These are phyloP conservation scores for Callyntrura sp. DNA, from an alignment of 2,888 invertebrate species.

Conservation along the genomic window DNA sequence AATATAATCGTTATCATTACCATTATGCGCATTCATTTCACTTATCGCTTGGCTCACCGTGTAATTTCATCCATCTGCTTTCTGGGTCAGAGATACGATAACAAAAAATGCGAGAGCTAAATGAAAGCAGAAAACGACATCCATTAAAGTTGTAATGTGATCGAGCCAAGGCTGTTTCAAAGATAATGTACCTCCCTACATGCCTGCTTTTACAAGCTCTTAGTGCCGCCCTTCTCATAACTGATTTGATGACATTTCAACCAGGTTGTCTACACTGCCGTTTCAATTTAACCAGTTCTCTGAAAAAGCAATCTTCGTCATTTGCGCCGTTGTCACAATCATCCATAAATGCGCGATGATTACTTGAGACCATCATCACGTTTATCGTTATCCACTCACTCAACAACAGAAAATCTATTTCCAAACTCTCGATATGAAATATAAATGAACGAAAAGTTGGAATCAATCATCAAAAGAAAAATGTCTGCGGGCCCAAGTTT, in stretches of 20 bases:
- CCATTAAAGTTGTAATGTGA: neutral
- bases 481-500: too few species aligned
- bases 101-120: neutral
- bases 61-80: neutral
- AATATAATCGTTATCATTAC: too few species aligned
- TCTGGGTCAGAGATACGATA: constrained; percentile 13
- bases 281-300: neutral
- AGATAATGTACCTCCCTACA: constrained; percentile 5
- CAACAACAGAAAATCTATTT: constrained; percentile 31
- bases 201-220: constrained; percentile 12
- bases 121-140: constrained; percentile 24
- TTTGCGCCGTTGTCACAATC: constrained; percentile 3
- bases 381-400: too few species aligned
- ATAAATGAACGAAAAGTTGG: neutral
- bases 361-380: constrained; percentile 19
- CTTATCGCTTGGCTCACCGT: constrained; percentile 7
- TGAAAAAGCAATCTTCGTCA: neutral
- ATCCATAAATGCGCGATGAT: constrained; percentile 22
- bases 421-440: neutral
- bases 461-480: constrained; percentile 29
- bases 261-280: constrained; percentile 2
- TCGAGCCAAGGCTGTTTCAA: neutral
- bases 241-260: constrained; percentile 35
- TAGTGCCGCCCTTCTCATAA: neutral
- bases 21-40: constrained; percentile 26